Conservation (phyloP, 2,797 vertebrate species). For the Sebastiscus tertius region DNA sequence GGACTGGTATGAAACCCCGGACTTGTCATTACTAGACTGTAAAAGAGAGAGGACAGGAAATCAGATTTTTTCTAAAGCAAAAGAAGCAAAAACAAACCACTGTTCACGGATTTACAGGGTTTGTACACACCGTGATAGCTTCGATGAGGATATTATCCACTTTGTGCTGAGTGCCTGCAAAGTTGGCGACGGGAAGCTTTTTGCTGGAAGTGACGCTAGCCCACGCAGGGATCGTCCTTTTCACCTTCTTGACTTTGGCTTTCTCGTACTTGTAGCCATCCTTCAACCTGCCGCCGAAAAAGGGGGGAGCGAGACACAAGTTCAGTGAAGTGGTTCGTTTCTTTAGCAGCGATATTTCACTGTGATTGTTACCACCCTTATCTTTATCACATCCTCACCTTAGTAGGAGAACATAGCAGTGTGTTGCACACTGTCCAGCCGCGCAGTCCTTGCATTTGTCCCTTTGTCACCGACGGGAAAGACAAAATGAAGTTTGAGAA, state of each 20-base stretch:
- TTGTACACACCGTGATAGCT: constrained; percentile 88
- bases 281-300: constrained; percentile 79
- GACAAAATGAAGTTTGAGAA: constrained; percentile 80
- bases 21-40: constrained; percentile 92
- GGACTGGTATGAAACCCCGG: constrained; percentile 90
- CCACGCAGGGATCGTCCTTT: constrained; percentile 95
- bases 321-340: constrained; percentile 49
- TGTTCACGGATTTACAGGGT: not conserved
- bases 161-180: constrained; percentile 90
- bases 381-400: constrained; percentile 80
- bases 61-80: not conserved
- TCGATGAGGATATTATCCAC: constrained; percentile 96
- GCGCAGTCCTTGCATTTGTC: constrained; percentile 84
- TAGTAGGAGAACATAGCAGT: constrained; percentile 83
- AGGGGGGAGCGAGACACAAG: constrained; percentile 46
- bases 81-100: not conserved
- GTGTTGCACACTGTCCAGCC: constrained; percentile 81
- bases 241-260: constrained; percentile 95
- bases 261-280: constrained; percentile 86
- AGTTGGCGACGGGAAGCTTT: constrained; percentile 88
- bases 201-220: constrained; percentile 93
- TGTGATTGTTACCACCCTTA: constrained; percentile 79
- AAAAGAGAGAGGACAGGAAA: not conserved
- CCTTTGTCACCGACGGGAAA: constrained; percentile 74
- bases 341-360: constrained; percentile 80